Evolutionary conservation across 2,888 invertebrate genomes (phyloP).

Genomic region (Ophioninae sp.): DNA sequence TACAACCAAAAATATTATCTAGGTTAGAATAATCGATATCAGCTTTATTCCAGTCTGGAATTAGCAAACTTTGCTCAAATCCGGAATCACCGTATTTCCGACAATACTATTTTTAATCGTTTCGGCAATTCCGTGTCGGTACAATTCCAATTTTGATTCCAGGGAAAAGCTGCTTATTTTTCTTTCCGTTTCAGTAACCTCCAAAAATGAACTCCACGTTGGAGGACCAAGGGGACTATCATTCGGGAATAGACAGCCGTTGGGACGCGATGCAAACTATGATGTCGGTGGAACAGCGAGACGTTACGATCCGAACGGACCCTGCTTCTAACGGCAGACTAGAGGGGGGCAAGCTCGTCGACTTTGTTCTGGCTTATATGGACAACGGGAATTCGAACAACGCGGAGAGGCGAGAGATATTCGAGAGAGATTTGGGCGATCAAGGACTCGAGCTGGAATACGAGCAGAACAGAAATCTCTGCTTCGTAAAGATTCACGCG

Average conservation of each 20-base stretch:
- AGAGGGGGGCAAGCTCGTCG: conserved; percentile 80
- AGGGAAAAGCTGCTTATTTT: not conserved
- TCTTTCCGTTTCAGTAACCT: conserved; percentile 2
- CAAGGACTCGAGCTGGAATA: conserved; percentile 85
- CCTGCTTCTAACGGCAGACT: conserved; percentile 52
- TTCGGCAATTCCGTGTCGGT: not conserved
- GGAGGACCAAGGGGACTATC: conserved; percentile 18
- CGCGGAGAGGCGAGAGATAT: conserved; percentile 78
- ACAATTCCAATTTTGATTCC: not conserved
- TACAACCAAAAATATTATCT: too few relatives aligned
- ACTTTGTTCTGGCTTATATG: conserved; percentile 85
- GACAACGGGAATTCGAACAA: conserved; percentile 77
- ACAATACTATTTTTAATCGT: too few relatives aligned
- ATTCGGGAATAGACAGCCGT: conserved; percentile 34
- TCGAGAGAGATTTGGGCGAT: conserved; percentile 79
- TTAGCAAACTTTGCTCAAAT: not conserved
- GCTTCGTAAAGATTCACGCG: conserved; percentile 89
- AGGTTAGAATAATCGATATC: not conserved
- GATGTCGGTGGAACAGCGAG: conserved; percentile 67
- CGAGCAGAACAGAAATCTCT: conserved; percentile 84
- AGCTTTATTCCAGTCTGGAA: not conserved
- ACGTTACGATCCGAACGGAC: conserved; percentile 61
- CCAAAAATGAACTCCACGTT: conserved; percentile 46
- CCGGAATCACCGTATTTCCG: too few relatives aligned
- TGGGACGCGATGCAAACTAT: conserved; percentile 67